Evolutionary conservation across 1,140 invertebrate species (phyloP).

Genomic region (Delia radicum): DNA sequence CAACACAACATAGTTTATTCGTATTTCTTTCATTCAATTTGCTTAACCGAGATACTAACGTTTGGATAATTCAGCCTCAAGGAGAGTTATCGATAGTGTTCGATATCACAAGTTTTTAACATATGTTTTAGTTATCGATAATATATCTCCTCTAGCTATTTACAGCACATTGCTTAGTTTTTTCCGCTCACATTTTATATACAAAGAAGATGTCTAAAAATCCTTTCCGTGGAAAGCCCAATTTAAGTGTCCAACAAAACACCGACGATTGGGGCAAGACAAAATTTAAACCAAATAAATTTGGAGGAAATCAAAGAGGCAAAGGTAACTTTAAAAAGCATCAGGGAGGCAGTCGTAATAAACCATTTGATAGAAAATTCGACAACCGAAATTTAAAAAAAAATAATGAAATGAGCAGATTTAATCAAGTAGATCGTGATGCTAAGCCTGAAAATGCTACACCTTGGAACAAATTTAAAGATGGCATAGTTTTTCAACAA

Average conservation of each 20-base stretch:
- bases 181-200: too few relatives aligned
- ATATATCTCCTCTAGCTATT: too few relatives aligned
- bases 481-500: background rate
- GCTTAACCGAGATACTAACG: too few relatives aligned
- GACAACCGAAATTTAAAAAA: background rate
- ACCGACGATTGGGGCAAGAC: background rate
- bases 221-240: background rate
- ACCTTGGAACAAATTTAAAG: slow-evolving; percentile 13
- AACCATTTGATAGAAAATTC: background rate
- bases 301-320: background rate
- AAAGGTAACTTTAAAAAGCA: background rate
- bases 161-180: too few relatives aligned
- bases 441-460: background rate
- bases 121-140: too few relatives aligned
- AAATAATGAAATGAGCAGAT: background rate
- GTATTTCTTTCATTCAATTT: too few relatives aligned
- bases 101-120: too few relatives aligned
- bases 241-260: background rate
- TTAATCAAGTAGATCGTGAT: background rate
- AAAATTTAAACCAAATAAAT: background rate
- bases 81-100: too few relatives aligned
- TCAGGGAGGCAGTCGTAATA: background rate
- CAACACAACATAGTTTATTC: too few relatives aligned
- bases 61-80: too few relatives aligned
- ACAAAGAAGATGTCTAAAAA: background rate